Conservation (phyloP, 23 tunicate genomes). For the Ciona savignyi region DNA sequence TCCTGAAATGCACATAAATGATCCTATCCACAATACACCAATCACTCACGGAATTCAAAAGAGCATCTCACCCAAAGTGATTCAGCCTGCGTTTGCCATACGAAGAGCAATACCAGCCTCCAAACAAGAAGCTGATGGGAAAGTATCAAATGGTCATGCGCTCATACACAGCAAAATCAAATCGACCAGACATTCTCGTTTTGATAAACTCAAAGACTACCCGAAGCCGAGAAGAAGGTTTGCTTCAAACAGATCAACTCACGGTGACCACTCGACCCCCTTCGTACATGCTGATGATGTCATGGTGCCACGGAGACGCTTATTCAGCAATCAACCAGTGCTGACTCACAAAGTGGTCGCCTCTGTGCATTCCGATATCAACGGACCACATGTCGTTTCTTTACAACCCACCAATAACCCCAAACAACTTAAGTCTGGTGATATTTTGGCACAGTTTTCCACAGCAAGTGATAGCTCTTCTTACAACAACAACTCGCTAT, state of each 20-base stretch:
- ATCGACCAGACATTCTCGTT: background rate
- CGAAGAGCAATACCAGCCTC: background rate
- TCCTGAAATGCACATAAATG: background rate
- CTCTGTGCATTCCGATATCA: background rate
- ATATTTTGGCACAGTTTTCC: background rate
- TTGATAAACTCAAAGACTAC: background rate
- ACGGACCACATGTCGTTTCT: background rate
- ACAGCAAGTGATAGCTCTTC: background rate
- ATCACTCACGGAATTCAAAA: background rate
- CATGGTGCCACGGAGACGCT: background rate
- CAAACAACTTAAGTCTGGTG: background rate
- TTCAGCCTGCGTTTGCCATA: background rate
- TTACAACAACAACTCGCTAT: background rate
- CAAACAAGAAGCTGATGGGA: background rate
- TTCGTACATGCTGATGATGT: constrained; percentile 23
- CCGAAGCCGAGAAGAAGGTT: constrained; percentile 3
- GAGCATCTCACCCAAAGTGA: background rate
- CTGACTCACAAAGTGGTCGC: background rate
- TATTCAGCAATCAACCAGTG: background rate
- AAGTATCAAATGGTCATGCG: background rate
- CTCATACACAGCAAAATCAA: background rate
- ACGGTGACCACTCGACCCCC: background rate
- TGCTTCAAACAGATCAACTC: background rate
- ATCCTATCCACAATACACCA: background rate
- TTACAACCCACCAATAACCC: background rate